Base-by-base conservation (phyloP, 2,888 invertebrate species). In the Eremobia ochroleuca region DNA sequence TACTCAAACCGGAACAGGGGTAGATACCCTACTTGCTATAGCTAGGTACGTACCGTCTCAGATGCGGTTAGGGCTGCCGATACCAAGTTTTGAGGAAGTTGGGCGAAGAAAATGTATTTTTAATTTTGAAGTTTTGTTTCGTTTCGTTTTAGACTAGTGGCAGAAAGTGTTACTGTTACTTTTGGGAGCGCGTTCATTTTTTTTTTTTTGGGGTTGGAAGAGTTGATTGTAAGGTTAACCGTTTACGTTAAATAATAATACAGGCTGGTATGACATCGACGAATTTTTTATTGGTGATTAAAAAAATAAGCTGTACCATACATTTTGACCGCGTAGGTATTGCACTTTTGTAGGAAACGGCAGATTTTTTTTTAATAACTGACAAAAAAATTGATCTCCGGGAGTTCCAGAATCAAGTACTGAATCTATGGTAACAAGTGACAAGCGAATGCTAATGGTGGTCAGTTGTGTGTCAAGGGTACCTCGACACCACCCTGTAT, bases 1-100 rank as follows among this genome's bases (percentile, higher is more conserved):
- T 83, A 81, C 80, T 82, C 72, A 77, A 81, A 71, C 78, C 77
- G 66, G 77, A 82, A 79, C 74, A 66, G 68, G 76, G 70, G 74
- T 73, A 84, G 77, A 72, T 79, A 83, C 31, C 66, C 40, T 58
- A 28, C 21, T 62, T 59, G 43, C 34, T 82, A 74, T 64, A 86
- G 72, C 70, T 65, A 64, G 72, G 68, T 65, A 64, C 66, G 67
- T 82, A 79, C 13, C n/a, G 31, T 62, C 55, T 52, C 43, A 31
- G 75, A 77, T 82, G 28, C 62, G 73, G 61, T 28, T 71, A 87
- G 87, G 87, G 85, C 62, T 87, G 82, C 15, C 73, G 43, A 66
- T 66, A 72, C 28, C 40, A 67, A 73, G 62, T 81, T 83, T 66
- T 49, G 13, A 25, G 8, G 15, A 76, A 80, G 52, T 80, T 37